Conservation (phyloP, 2,888 invertebrate species). For the Myopa testacea region DNA sequence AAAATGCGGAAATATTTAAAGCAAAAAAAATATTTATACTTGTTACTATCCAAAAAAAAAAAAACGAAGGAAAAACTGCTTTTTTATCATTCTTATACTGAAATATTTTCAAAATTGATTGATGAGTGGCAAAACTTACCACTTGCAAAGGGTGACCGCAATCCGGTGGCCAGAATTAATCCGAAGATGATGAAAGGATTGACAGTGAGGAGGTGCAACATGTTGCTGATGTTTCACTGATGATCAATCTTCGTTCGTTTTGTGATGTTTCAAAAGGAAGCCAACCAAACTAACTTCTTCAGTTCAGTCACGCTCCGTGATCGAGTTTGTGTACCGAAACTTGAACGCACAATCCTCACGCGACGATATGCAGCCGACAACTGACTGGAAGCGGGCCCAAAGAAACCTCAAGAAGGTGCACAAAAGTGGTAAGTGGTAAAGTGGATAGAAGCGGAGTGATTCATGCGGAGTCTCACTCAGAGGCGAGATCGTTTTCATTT, state of each 20-base stretch:
- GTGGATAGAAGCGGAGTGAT: no score
- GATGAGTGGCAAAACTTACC: conserved; percentile 39
- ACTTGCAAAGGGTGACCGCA: conserved; percentile 42
- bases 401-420: conserved; percentile 62
- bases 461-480: neutral
- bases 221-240: conserved; percentile 15
- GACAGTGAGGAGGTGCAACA: neutral
- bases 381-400: conserved; percentile 53
- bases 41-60: neutral
- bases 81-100: neutral
- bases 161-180: conserved; percentile 48
- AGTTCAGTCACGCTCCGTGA: neutral
- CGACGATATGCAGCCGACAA: conserved; percentile 62
- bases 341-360: conserved; percentile 54
- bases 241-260: neutral
- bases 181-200: conserved; percentile 17
- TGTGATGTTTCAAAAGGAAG: neutral
- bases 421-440: conserved; percentile 29
- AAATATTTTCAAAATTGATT: neutral
- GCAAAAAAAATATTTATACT: no score
- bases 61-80: neutral
- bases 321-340: neutral
- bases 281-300: neutral
- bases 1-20: conserved; percentile 36
- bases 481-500: neutral